Percentiles rank a stretch among this genome's conserved stretches.
Evolutionary conservation across 2,797 vertebrate species (phyloP).

Genomic region (Hirundo rustica): DNA sequence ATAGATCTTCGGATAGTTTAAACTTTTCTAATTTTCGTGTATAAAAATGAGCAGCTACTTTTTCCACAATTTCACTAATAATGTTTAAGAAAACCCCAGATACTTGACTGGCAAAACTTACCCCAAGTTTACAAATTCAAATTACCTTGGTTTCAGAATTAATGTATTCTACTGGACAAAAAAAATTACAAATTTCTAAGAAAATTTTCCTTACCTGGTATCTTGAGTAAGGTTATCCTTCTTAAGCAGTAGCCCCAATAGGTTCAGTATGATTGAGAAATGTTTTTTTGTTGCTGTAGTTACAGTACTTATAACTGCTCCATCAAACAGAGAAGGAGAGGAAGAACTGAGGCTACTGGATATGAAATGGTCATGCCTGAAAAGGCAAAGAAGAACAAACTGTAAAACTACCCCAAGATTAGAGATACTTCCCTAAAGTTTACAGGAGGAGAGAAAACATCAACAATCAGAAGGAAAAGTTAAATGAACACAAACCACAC

Average conservation of each 20-base stretch:
- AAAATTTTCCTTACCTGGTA: constrained; percentile 80
- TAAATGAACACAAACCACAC: not conserved
- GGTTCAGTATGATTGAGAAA: constrained; percentile 92
- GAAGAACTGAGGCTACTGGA: constrained; percentile 98
- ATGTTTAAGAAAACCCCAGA: rapidly evolving
- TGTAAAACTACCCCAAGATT: not conserved
- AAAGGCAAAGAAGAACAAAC: not conserved
- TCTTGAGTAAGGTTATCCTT: constrained; percentile 92
- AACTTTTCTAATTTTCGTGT: not conserved
- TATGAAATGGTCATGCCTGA: constrained; percentile 97
- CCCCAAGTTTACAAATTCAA: not conserved
- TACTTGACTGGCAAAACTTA: not conserved
- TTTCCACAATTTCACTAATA: not conserved
- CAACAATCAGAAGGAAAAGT: not conserved
- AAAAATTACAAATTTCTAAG: not conserved
- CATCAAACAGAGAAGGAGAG: constrained; percentile 94
- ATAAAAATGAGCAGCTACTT: not conserved
- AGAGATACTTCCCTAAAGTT: not conserved
- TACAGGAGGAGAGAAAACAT: not conserved
- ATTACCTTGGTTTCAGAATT: not conserved
- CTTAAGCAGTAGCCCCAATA: constrained; percentile 87
- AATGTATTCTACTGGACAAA: not conserved
- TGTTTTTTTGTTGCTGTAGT: constrained; percentile 99
- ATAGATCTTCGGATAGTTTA: not conserved
- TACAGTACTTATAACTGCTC: constrained; percentile 98